Evolutionary conservation across 2,888 invertebrate genomes (phyloP), one percentile per base, ranked within the genome.

Genomic region (Laothoe populi): DNA sequence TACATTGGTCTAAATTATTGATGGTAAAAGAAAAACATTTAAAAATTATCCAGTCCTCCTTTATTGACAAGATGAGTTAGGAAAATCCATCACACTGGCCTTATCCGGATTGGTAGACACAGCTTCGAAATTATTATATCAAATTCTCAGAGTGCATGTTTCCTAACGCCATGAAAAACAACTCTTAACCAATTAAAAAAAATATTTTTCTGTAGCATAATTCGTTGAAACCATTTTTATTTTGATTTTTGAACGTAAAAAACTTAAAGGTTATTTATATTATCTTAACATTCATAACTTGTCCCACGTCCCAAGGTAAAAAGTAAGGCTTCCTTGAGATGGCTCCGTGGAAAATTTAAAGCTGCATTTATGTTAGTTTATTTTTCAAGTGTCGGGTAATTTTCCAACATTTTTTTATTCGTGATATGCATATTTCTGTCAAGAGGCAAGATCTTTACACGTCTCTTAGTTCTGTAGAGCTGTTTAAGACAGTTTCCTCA

Each of bases 321-420:
- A 87, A 80, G 75, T 78, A 84, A 82, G 82, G 81, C 85, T 88
- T 85, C 78, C 83, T 82, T 77, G 79, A 87, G 86, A 86, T 77
- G 84, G 77, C 80, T 81, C 75, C 76, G 76, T 69, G 75, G 82
- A 83, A 88, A 87, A 84, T 86, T 85, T 81, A 83, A 84, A 79
- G 81, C 76, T 81, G 81, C 86, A 82, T 88, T 90, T 87, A 86
- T 83, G 84, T 87, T 82, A 85, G 86, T 88, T 88, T 87, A 86
- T 87, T 88, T 87, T 86, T 86, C 78, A 75, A 89, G 86, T 86
- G 84, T 77, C 71, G 72, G 82, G 81, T 81, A 85, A 86, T 87
- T 85, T 83, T 73, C 64, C 26, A 40, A 53, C 19, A 42, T 53
- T 53, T 60, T 60, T 61, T 61, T 23, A 48, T 21, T 59, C 24